Evolutionary conservation across 92 coral and sea anemone species (phyloP).

Genomic region (Epizoanthus scotinus): DNA sequence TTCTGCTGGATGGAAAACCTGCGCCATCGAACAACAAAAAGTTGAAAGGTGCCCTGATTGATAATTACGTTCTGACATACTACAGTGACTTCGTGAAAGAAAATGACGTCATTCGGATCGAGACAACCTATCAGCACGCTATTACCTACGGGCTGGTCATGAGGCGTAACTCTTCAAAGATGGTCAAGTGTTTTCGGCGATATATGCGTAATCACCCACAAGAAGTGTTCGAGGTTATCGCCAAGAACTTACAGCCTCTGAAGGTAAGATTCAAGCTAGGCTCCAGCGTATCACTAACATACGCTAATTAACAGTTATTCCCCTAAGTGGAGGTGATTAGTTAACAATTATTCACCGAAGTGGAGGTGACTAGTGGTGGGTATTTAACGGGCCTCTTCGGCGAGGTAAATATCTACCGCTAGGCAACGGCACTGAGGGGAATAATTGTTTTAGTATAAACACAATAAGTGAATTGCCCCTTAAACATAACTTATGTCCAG

Average conservation of each 20-base stretch:
- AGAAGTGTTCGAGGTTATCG: conserved; percentile 90
- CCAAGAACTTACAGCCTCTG: conserved; percentile 81
- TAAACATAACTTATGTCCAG: no score
- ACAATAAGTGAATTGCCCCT: no score
- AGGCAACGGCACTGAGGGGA: no score
- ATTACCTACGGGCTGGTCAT: conserved; percentile 88
- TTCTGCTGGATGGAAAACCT: conserved; percentile 54
- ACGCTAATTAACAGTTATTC: no score
- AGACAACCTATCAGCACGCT: conserved; percentile 84
- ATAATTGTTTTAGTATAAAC: no score
- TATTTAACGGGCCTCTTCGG: no score
- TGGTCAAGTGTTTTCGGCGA: conserved; percentile 77
- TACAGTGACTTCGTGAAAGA: conserved; percentile 72
- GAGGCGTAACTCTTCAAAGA: conserved; percentile 59
- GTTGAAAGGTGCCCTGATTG: conserved; percentile 83
- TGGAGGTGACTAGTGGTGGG: no score
- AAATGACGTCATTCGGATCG: conserved; percentile 75
- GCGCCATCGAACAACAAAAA: not conserved
- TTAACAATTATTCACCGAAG: no score
- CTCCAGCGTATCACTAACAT: no score
- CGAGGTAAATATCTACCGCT: no score
- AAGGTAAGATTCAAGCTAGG: conserved; percentile 58
- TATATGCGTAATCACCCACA: conserved; percentile 92
- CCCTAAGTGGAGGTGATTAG: no score
- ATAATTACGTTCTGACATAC: conserved; percentile 89